These are phyloP conservation scores for Ptychobarbus kaznakovi DNA, from an alignment of 2,797 vertebrate species.

Conservation along the genomic window DNA sequence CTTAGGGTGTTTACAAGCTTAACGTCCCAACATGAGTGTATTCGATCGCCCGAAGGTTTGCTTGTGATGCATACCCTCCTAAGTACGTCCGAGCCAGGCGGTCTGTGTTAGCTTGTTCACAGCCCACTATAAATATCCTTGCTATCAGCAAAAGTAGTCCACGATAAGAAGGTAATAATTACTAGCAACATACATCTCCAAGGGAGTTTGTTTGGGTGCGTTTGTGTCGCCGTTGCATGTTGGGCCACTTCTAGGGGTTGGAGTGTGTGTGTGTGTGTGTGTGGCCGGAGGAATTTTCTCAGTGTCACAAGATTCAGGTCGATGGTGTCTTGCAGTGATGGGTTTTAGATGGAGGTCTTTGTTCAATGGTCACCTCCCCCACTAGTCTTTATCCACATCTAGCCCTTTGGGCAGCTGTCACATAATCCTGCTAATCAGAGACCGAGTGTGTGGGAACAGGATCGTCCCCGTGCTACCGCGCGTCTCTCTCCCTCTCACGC, in stretches of 20 bases:
- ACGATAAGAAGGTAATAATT: slow-evolving; percentile 32
- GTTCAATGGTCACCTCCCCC: slow-evolving; percentile 75
- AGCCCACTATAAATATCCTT: slow-evolving; percentile 42
- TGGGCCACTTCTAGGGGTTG: neutral
- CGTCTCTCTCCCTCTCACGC: slow-evolving; percentile 58
- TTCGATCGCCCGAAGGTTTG: neutral
- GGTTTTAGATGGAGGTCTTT: slow-evolving; percentile 80
- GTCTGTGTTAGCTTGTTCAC: slow-evolving; percentile 33
- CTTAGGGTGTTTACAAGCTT: neutral
- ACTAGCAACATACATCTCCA: slow-evolving; percentile 7
- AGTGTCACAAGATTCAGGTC: slow-evolving; percentile 69
- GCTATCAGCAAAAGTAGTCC: slow-evolving; percentile 48
- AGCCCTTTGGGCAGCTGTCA: slow-evolving; percentile 86
- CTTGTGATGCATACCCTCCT: neutral
- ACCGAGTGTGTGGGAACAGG: slow-evolving; percentile 78
- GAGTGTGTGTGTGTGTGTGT: slow-evolving; percentile 38
- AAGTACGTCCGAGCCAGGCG: slow-evolving; percentile 1
- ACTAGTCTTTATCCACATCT: slow-evolving; percentile 73
- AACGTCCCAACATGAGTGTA: neutral
- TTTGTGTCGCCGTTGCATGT: neutral
- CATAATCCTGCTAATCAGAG: slow-evolving; percentile 87
- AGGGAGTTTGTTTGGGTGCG: slow-evolving; percentile 34
- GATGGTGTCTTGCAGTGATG: slow-evolving; percentile 71
- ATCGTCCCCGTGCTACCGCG: slow-evolving; percentile 42
- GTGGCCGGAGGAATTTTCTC: slow-evolving; percentile 60